Evolutionary conservation across 1,140 invertebrate genomes (phyloP).

Genomic region (Hetaerina americana): DNA sequence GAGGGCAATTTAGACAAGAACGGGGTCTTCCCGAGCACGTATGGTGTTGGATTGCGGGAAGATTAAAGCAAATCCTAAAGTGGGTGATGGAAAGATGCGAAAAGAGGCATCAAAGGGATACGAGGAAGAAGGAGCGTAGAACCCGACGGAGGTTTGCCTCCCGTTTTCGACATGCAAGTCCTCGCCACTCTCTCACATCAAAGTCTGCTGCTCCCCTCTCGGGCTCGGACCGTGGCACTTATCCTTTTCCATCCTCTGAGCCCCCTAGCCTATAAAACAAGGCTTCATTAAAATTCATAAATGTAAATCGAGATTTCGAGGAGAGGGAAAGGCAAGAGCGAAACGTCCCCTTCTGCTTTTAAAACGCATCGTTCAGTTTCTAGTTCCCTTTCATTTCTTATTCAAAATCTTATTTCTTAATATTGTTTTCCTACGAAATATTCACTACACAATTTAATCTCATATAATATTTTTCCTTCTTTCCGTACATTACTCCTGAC

Average conservation of each 20-base stretch:
- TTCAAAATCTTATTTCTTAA: neutral
- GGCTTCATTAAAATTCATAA: neutral
- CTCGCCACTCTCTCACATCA: too few species aligned
- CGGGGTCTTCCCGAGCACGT: too few species aligned
- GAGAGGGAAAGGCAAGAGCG: neutral
- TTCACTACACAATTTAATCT: too few species aligned
- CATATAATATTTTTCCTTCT: too few species aligned
- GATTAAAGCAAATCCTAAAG: too few species aligned
- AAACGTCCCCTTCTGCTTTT: neutral
- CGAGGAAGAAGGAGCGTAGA: neutral
- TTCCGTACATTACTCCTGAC: too few species aligned
- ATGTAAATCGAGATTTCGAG: neutral
- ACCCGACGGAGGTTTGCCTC: neutral
- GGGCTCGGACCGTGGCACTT: neutral
- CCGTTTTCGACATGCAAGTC: neutral
- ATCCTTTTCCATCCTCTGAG: neutral
- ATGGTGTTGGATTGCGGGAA: too few species aligned
- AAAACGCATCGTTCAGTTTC: too few species aligned
- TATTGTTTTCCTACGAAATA: neutral
- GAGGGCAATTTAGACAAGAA: too few species aligned
- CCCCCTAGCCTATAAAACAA: neutral
- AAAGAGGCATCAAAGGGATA: too few species aligned
- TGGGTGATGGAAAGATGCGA: too few species aligned
- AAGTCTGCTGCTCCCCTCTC: neutral
- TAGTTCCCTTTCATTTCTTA: neutral